Conservation (phyloP, 2,888 invertebrate species). For the Pammene aurita region DNA sequence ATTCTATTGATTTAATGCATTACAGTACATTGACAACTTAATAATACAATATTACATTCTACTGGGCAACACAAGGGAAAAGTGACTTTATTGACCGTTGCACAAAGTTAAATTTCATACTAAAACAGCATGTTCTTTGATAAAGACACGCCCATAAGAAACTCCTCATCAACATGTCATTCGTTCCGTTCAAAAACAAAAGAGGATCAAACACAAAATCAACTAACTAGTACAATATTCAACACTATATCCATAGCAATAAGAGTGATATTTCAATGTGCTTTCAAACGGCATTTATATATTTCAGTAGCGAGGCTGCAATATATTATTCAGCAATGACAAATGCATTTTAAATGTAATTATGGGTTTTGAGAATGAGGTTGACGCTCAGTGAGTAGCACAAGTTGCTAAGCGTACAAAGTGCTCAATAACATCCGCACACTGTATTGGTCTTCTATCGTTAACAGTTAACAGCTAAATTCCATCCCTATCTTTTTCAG, state of each 20-base stretch:
- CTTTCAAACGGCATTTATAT: background rate
- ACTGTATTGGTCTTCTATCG: no score
- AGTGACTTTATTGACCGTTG: no score
- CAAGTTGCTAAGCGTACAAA: background rate
- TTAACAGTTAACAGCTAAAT: no score
- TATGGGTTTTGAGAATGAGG: background rate
- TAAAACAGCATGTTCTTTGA: background rate
- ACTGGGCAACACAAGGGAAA: background rate
- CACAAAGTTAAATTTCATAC: background rate
- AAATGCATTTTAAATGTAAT: no score
- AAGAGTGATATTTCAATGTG: background rate
- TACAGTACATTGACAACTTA: background rate
- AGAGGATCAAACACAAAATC: background rate
- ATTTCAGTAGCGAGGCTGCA: background rate
- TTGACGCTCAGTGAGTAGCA: background rate
- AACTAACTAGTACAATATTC: background rate
- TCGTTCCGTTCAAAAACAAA: slow-evolving; percentile 1
- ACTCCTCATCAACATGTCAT: background rate
- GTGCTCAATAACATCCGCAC: background rate
- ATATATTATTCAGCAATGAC: slow-evolving; percentile 8
- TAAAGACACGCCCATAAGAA: slow-evolving; percentile 6
- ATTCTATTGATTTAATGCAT: slow-evolving; percentile 6
- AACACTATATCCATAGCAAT: background rate
- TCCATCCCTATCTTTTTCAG: no score
- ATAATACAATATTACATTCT: background rate